These are phyloP conservation scores for Chiridota heheva DNA, from an alignment of 35 echinoderm and acorn worm species.

Conservation along the genomic window DNA sequence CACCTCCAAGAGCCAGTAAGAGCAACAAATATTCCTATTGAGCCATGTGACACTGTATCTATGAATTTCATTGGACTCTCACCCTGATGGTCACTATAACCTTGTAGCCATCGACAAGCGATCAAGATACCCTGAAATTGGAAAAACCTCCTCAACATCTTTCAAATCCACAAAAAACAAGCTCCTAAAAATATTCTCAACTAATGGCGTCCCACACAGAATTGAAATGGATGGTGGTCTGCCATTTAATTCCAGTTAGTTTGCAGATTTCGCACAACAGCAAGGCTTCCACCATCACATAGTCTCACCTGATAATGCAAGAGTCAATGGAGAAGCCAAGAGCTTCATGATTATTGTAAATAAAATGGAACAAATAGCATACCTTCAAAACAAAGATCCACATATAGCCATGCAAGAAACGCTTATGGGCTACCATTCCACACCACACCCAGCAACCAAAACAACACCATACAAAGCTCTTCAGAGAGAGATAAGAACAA, in stretches of 20 bases:
- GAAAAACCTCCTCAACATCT: constrained; percentile 28
- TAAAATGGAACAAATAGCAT: constrained; percentile 54
- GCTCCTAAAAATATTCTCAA: constrained; percentile 62
- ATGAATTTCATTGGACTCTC: constrained; percentile 71
- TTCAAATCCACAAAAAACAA: constrained; percentile 43
- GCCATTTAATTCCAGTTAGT: constrained; percentile 62
- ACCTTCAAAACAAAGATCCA: constrained; percentile 27
- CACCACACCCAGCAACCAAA: constrained; percentile 50
- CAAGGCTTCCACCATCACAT: constrained; percentile 53
- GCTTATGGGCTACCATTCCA: constrained; percentile 62
- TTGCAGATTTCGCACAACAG: constrained; percentile 55
- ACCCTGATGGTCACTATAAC: constrained; percentile 73
- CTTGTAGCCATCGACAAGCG: constrained; percentile 62
- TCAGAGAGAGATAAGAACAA: constrained; percentile 44
- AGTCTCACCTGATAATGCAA: constrained; percentile 51
- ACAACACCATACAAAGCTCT: constrained; percentile 56
- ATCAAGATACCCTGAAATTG: constrained; percentile 55
- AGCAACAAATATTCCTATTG: constrained; percentile 54
- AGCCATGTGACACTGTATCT: constrained; percentile 56
- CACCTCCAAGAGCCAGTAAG: constrained; percentile 55
- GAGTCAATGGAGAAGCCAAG: constrained; percentile 66
- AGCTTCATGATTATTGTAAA: constrained; percentile 68
- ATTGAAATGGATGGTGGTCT: constrained; percentile 60
- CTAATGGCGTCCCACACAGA: constrained; percentile 43
- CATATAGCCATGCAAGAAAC: constrained; percentile 51